phyloP scores from a whole-genome alignment of 2,888 invertebrate genomes.

The Andrena camellia region DNA sequence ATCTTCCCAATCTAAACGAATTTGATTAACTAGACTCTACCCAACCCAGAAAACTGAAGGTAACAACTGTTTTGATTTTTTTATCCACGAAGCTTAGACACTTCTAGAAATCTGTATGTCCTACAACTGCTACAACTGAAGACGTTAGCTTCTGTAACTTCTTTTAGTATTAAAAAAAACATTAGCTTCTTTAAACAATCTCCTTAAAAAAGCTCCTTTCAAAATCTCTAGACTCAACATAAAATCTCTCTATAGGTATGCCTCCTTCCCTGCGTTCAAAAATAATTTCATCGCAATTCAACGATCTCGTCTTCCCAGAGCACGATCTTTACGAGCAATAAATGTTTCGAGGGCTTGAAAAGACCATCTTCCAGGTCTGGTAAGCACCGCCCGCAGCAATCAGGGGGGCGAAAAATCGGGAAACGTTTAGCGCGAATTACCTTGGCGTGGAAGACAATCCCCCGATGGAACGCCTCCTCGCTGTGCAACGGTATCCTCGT shows the following conservation, averaged over 20 bases:
- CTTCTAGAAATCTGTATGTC: too few relatives aligned
- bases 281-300: neutral
- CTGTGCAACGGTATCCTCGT: conserved; percentile 98
- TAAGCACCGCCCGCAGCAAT: neutral
- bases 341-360: neutral
- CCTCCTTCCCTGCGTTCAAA: too few relatives aligned
- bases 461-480: conserved; percentile 98
- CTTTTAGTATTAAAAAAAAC: too few relatives aligned
- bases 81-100: too few relatives aligned
- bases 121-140: too few relatives aligned
- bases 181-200: too few relatives aligned
- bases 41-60: neutral
- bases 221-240: too few relatives aligned
- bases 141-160: too few relatives aligned
- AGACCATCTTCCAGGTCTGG: neutral
- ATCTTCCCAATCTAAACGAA: neutral
- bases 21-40: neutral
- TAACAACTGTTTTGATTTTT: neutral
- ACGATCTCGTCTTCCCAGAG: neutral
- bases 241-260: too few relatives aligned
- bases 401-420: conserved; percentile 7
- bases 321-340: neutral
- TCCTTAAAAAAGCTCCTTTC: too few relatives aligned
- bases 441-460: conserved; percentile 99
- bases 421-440: conserved; percentile 86